Percentiles rank a stretch among this genome's conserved stretches.
phyloP scores from a whole-genome alignment of 2,113 vertebrate genomes.

The Calypte anna region DNA sequence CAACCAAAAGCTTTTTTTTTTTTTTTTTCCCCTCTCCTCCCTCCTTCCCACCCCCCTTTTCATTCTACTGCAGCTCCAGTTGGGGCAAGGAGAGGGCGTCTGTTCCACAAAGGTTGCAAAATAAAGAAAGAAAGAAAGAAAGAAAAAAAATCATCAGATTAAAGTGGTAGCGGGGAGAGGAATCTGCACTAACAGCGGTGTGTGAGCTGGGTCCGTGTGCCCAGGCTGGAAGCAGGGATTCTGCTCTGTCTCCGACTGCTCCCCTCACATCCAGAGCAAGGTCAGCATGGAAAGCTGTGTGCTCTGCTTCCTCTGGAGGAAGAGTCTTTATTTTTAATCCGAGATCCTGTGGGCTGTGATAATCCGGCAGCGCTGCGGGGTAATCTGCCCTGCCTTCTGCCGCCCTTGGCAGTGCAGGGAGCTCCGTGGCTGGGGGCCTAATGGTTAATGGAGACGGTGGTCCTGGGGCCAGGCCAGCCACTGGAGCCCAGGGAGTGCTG shows the following conservation, averaged over 20 bases:
- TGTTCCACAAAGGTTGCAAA: constrained; percentile 49
- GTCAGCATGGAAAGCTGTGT: neutral
- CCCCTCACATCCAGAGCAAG: neutral
- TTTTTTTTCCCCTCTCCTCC: constrained; percentile 51
- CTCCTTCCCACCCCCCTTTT: constrained; percentile 50
- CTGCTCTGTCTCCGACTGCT: neutral
- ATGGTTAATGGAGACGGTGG: neutral
- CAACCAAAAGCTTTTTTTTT: constrained; percentile 49
- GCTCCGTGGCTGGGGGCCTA: neutral
- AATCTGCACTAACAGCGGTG: neutral
- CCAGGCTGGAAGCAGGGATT: neutral
- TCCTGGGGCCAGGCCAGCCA: neutral
- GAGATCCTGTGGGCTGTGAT: neutral
- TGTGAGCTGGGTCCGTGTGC: neutral
- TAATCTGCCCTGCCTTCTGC: neutral
- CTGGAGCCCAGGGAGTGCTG: accelerated
- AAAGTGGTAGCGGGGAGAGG: neutral
- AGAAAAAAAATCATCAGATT: neutral
- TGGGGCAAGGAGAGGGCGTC: constrained; percentile 86
- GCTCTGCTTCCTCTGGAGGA: neutral
- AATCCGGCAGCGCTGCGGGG: neutral
- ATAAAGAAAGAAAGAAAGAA: neutral
- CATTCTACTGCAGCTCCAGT: constrained; percentile 81
- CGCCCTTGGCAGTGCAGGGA: neutral
- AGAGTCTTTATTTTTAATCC: neutral